A percentile compares a stretch with the other conserved stretches of the same genome.
phyloP scores from a whole-genome alignment of 2,113 vertebrate species.

The Tragelaphus strepsiceros region DNA sequence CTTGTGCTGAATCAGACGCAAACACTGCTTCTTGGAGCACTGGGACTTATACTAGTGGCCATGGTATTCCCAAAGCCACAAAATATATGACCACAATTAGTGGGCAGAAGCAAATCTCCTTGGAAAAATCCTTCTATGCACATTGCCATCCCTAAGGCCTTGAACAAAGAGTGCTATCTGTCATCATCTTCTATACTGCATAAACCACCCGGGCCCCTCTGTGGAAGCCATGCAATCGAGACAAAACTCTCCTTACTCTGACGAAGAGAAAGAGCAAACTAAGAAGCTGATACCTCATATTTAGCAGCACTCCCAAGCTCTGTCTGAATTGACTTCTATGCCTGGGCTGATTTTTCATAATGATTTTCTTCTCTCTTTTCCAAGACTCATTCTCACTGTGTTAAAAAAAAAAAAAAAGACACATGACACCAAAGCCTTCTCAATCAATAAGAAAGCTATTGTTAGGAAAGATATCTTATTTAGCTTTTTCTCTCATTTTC shows the following conservation, averaged over 20 bases:
- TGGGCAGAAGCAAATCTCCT: slow-evolving; percentile 49
- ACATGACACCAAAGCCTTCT: not conserved
- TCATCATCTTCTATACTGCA: slow-evolving; percentile 45
- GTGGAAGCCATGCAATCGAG: not conserved
- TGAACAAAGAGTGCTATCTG: slow-evolving; percentile 22
- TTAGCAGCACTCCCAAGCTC: not conserved
- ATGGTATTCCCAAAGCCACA: slow-evolving; percentile 56
- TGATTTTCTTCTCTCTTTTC: not conserved
- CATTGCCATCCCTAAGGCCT: slow-evolving; percentile 51
- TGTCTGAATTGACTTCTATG: not conserved
- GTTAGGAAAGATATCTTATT: not conserved
- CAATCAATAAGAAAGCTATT: not conserved
- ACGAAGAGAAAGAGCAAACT: not conserved
- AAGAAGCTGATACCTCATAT: not conserved
- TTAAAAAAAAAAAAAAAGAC: not conserved
- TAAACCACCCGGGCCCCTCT: not conserved
- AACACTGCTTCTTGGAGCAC: not conserved
- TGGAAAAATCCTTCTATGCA: slow-evolving; percentile 43
- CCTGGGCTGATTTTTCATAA: not conserved
- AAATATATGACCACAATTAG: slow-evolving; percentile 68
- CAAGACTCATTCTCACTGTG: not conserved
- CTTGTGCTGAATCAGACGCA: slow-evolving; percentile 21
- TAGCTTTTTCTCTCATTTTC: not conserved
- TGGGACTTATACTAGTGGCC: slow-evolving; percentile 14
- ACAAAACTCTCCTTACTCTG: not conserved